Base-by-base conservation (phyloP, 2,797 vertebrate genomes). In the Xenentodon cancila region DNA sequence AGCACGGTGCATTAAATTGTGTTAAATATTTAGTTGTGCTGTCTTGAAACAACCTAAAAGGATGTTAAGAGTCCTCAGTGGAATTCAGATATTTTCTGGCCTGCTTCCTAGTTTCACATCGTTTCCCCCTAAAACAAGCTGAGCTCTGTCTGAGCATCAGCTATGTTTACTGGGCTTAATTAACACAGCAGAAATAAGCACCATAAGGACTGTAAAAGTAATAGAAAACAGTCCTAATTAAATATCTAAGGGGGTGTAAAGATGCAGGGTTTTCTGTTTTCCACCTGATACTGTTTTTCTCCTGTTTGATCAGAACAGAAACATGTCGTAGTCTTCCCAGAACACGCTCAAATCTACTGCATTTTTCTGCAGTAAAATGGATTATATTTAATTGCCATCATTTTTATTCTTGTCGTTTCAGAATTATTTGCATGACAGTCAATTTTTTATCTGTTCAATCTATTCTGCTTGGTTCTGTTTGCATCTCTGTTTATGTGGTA, bases 11-110 rank as follows among this genome's bases (percentile, higher is more conserved):
- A 76, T 84, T 71, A 64, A 59, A 25, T 56, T 25, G 6, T 25
- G 45, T 85, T 84, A 85, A 88, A 85, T 79, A 84, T 86, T 83
- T 68, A 86, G 51, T 59, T 5, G 34, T 1, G 0, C 68, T 32
- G 78, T 64, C 27, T 71, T 44, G 16, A 58, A 67, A 80, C 68
- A 64, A 62, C 25, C 43, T 70, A 53, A 81, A 50, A 59, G 69
- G 59, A 80, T 75, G 70, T 80, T 78, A 58, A 17, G 19, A 65
- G 62, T 65, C 69, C 54, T 70, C 30, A 0, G 75, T 19, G 71
- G 71, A 47, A 58, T 69, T 57, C 55, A 1, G 30, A 61, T 53
- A 18, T 71, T 56, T 42, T 9, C 60, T 56, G 70, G 55, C 32
- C 56, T 21, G 46, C 40, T 47, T 75, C 68, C 65, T 53, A 1